Evolutionary conservation across 2,797 vertebrate species (phyloP).

Genomic region (Muscicapa striata): DNA sequence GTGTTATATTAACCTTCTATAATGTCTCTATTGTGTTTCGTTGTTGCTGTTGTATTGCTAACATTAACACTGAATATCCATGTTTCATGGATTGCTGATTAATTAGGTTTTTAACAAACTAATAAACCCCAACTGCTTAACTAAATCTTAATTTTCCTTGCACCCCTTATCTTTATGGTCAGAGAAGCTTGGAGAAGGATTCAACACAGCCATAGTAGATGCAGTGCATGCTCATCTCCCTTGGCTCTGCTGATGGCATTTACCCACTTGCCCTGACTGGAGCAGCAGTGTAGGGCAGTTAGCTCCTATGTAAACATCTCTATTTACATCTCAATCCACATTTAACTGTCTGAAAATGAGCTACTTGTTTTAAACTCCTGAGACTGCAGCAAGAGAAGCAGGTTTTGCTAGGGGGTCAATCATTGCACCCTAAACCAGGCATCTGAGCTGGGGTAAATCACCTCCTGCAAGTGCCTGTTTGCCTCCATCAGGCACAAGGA

Average conservation of each 20-base stretch:
- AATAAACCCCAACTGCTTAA: background rate
- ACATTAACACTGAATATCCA: background rate
- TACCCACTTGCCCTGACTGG: background rate
- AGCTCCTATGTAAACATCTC: background rate
- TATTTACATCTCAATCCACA: background rate
- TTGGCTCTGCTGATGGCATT: background rate
- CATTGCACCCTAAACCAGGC: background rate
- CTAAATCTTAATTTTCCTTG: background rate
- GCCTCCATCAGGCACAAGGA: background rate
- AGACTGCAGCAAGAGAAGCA: background rate
- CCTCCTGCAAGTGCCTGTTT: background rate
- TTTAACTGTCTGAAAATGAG: background rate
- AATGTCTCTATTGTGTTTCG: background rate
- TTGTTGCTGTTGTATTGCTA: background rate
- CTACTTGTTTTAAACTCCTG: background rate
- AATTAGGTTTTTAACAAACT: background rate
- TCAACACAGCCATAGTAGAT: rapidly evolving
- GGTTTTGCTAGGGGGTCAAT: background rate
- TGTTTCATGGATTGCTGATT: background rate
- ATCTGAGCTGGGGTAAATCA: background rate
- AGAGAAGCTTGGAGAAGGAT: background rate
- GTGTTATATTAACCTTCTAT: background rate
- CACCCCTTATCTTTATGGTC: background rate
- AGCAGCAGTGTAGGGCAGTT: background rate
- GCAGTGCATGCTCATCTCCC: background rate